Base-by-base conservation (phyloP, 2,113 vertebrate genomes). In the Psittacus erithacus region DNA sequence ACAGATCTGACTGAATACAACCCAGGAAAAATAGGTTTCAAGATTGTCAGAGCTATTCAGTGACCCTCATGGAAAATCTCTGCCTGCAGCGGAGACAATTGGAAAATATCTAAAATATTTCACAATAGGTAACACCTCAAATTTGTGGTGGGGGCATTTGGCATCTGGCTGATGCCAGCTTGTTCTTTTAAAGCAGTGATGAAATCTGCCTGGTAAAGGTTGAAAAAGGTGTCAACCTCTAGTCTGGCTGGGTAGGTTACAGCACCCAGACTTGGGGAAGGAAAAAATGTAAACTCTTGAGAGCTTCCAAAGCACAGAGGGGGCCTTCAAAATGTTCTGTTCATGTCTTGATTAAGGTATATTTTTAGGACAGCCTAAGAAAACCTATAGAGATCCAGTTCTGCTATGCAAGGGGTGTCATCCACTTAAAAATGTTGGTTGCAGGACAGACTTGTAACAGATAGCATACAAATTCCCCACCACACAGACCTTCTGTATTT, bases 41-140 rank as follows among this genome's bases (percentile, higher is more conserved):
- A 65, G 62, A 55, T 71, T 92, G 92, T 83, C 76, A 86, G 71
- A 81, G 38, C 27, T 73, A 11, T 53, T 71, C 46, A 57, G 29
- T 39, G 55, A 85, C 71, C 31, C 79, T 82, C 71, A 64, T 27
- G 62, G 68, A 85, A 88, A 93, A 57, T 50, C 13, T 23, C 86
- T 60, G 67, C 39, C 67, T 49, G 59, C 39, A 73, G 11, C 11
- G 70, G 35, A 81, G 60, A 62, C 35, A 74, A 77, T 43, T 47
- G 63, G 68, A 93, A 92, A 92, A 87, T 44, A 95, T 6, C 35
- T 87, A 44, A 52, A 43, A 76, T 88, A 86, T 14, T 41, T 53
- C 52, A 64, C 74, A 86, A 73, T 38, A 19, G 18, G 35, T 73
- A 65, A 33, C 25, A 63, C 47, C 35, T 15, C 39, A 44, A 35